These are phyloP conservation scores for Drosophila bifasciata DNA, from an alignment of 1,140 invertebrate genomes.

Conservation along the genomic window DNA sequence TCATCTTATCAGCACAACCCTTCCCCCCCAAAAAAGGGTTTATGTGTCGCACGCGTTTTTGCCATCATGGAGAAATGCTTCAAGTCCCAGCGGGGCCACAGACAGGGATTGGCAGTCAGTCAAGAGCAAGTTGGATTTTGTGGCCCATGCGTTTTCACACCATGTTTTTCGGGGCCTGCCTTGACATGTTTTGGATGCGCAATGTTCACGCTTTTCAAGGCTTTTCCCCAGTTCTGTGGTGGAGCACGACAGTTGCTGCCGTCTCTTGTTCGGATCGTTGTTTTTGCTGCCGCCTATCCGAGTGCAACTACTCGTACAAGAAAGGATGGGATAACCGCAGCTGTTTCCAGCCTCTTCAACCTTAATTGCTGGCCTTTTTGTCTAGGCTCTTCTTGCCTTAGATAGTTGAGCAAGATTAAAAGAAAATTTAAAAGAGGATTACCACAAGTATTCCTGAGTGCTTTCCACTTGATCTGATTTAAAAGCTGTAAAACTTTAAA, in stretches of 20 bases:
- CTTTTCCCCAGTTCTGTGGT: slow-evolving; percentile 13
- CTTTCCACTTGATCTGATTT: too few relatives aligned
- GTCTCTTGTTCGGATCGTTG: slow-evolving; percentile 1
- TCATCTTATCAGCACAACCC: slow-evolving; percentile 63
- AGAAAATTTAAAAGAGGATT: slow-evolving; percentile 7
- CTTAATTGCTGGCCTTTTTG: slow-evolving; percentile 45
- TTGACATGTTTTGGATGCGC: slow-evolving; percentile 36
- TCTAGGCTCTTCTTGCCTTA: slow-evolving; percentile 8
- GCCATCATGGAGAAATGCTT: slow-evolving; percentile 38
- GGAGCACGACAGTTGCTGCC: slow-evolving; percentile 11
- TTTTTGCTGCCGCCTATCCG: slow-evolving; percentile 7
- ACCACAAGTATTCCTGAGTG: too few relatives aligned
- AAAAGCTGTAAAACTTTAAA: background rate
- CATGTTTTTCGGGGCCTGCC: slow-evolving; percentile 7
- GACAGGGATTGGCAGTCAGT: too few relatives aligned
- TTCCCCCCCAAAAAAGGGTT: slow-evolving; percentile 52
- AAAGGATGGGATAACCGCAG: slow-evolving; percentile 9
- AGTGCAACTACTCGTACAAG: slow-evolving; percentile 8
- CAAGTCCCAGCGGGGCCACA: slow-evolving; percentile 19
- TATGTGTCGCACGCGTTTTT: slow-evolving; percentile 60
- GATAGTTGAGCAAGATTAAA: background rate
- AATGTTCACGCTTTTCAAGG: slow-evolving; percentile 25
- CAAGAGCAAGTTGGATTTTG: slow-evolving; percentile 21
- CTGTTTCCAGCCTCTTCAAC: slow-evolving; percentile 13
- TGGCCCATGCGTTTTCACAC: slow-evolving; percentile 41